Evolutionary conservation across 2,113 vertebrate species (phyloP), one percentile per base, ranked within the genome.

Genomic region (Thomomys bottae): DNA sequence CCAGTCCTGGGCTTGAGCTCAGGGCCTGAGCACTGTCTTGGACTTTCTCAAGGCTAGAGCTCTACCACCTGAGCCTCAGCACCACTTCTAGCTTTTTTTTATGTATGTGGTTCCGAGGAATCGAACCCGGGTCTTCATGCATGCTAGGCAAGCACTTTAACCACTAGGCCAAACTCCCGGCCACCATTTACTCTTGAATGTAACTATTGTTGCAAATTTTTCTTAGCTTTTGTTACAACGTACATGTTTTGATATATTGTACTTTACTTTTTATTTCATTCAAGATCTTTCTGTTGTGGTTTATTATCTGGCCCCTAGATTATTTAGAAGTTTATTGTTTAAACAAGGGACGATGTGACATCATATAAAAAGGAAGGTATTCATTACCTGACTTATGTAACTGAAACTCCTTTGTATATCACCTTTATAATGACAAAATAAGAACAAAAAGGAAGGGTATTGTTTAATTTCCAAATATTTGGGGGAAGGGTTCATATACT

Each of bases 391-490:
- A 49, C 45, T 49, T 49, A 49, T 12, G 14, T 49, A 49, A 49
- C 45, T 49, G 45, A 49, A 49, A 49, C 14, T 12, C 45, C 45
- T 49, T 12, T 49, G 45, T 49, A 49, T 12, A 49, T 49, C 14
- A 12, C 45, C 14, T 49, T 49, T 49, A 49, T 49, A 12, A 49
- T 49, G 10, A 49, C 45, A 49, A 49, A 49, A 49, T 49, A 49
- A 49, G 14, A 49, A 49, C 9, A 11, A 49, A 49, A 11, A 49
- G 14, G 14, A 49, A 49, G 45, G 9, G 9, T 93, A 24, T 40
- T 84, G 26, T 91, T 91, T 86, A 91, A 87, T 93, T 88, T 88
- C 45, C 21, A 95, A 77, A 77, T 87, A 87, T 88, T 76, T 84
- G 34, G 36, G 61, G 36, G n/a, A n/a, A n/a, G 78, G 71, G 94